Base-by-base conservation (phyloP, 2,113 vertebrate genomes). In the Grammomys dolichurus region DNA sequence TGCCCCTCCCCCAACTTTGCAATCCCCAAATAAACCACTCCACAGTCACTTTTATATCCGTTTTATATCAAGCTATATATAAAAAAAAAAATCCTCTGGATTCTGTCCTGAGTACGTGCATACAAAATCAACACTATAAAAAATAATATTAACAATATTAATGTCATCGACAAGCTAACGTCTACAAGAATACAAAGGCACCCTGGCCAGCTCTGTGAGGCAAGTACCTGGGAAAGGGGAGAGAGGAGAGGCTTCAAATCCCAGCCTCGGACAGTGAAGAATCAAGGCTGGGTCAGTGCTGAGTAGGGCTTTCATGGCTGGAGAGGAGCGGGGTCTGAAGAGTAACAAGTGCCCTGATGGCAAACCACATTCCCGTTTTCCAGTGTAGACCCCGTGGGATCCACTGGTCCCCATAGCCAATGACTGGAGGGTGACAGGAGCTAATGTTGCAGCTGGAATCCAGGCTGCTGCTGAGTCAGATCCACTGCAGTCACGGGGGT, bases 101-200 rank as follows among this genome's bases (percentile, higher is more conserved):
- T 51, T 36, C 51, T 56, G 13, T 84, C 43, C 65, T 3, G 40
- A 73, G 56, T 19, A 78, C 7, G 75, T 28, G 17, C 19, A n/a
- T 89, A 96, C 24, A 95, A 96, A 95, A 96, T 60, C 76, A 76
- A 60, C 33, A 48, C n/a, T 92, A 90, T 87, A 95, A 95, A 95
- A 96, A 92, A 93, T 56, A 92, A 84, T 26, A 67, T 58, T 58
- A 81, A 70, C 3, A 89, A 78, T 70, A 90, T 40, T 48, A 86
- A 85, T 40, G 70, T 17, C 54, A 82, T 63, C 46, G 63, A 89
- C 33, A 82, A 4, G 3, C 14, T 0, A 69, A 72, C 22, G 46
- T 9, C 54, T 80, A 89, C 48, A 72, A 60, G 87, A 1, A 24
- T 70, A 87, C 87, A 87, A 69, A 86, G 40, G n/a, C 70, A 31